Evolutionary conservation across 2,113 vertebrate species (phyloP), one percentile per base, ranked within the genome.

Genomic region (Ursus arctos): DNA sequence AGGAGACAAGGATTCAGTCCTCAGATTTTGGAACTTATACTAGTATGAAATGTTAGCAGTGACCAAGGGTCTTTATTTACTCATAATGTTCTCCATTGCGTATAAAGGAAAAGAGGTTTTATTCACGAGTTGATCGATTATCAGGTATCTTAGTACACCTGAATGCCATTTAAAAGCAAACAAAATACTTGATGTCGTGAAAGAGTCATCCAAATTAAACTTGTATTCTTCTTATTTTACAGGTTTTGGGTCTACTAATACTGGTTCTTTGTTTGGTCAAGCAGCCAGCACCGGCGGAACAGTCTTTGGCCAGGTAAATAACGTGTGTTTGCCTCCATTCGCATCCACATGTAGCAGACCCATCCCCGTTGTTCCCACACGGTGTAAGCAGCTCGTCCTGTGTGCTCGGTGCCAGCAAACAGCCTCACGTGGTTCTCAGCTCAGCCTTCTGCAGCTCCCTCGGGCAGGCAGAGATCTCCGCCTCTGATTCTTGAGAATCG

Each of bases 301-400:
- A 22, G 98, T 99, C 90, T 99, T 99, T 94, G 99, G 99, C 97
- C 99, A 99, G 99, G 99, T 99, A 99, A 95, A 10, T 59, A 26
- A 6, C 22, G 1, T 22, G 0, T 18, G 21, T 47, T 21, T 51
- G 22, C 93, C 11, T 80, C 28, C 15, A 0, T 84, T 33, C 0
- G 0, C 12, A 31, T 80, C 47, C 2, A 0, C 24, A 0, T 0
- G 0, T 18, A 7, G 49, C 26, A 88, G 6, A 31, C 57, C 28
- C 80, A 0, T 22, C 16, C 12, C 9, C 1, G 8, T 19, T 18
- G 43, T 24, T 26, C 79, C 19, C 11, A 0, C 1, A 7, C 51
- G 2, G 16, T 26, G 0, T 22, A 9, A 7, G 15, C 16, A 12
- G 8, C 22, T 22, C 12, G 0, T 8, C 11, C 28, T 43, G 3